These are phyloP conservation scores for Pyrgus malvae DNA, from an alignment of 2,888 invertebrate species.

Conservation along the genomic window DNA sequence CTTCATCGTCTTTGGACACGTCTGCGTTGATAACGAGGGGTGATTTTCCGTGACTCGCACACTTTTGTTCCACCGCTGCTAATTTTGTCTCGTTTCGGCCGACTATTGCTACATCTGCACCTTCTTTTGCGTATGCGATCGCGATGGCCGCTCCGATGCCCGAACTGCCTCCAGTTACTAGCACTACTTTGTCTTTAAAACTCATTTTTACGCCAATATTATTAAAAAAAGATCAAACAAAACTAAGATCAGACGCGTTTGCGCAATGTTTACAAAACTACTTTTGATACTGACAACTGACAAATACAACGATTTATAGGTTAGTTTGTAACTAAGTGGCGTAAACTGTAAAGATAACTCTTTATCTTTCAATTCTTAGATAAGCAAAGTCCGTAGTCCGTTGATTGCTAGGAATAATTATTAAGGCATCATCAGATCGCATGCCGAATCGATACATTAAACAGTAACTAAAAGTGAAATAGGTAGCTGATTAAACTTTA, in stretches of 20 bases:
- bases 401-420: too few species aligned
- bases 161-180: constrained; percentile 53
- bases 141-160: constrained; percentile 57
- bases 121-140: constrained; percentile 45
- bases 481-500: too few species aligned
- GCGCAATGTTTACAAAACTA: not conserved
- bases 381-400: too few species aligned
- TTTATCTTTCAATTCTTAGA: too few species aligned
- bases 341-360: too few species aligned
- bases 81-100: constrained; percentile 36
- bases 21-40: constrained; percentile 37
- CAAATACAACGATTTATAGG: too few species aligned
- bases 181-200: constrained; percentile 45
- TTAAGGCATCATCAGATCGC: too few species aligned
- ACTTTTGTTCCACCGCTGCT: not conserved
- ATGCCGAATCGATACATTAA: too few species aligned
- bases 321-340: too few species aligned
- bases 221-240: not conserved
- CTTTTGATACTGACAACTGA: too few species aligned
- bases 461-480: too few species aligned
- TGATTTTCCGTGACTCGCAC: constrained; percentile 35
- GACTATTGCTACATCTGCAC: constrained; percentile 47
- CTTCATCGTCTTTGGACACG: constrained; percentile 30
- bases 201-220: constrained; percentile 34
- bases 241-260: not conserved